A percentile compares a stretch with the other conserved stretches of the same genome.
phyloP scores from a whole-genome alignment of 2,797 vertebrate species.

The Kryptopterus vitreolus region DNA sequence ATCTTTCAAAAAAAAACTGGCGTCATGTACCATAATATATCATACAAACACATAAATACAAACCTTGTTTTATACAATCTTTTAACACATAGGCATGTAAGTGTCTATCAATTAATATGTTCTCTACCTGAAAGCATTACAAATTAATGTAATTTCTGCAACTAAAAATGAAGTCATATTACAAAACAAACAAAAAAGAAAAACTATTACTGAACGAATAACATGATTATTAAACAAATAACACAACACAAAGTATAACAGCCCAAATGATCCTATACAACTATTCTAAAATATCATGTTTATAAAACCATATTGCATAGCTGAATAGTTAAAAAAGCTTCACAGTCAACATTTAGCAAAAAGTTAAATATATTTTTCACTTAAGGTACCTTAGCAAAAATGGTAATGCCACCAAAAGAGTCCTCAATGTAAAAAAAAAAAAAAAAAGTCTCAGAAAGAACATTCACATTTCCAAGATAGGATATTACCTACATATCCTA shows the following conservation, averaged over 20 bases:
- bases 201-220: too few species aligned
- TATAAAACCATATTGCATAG: slow-evolving; percentile 39
- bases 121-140: slow-evolving; percentile 12
- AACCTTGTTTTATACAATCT: slow-evolving; percentile 12
- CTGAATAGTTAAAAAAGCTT: slow-evolving; percentile 23
- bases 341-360: slow-evolving; percentile 40
- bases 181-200: slow-evolving; percentile 7
- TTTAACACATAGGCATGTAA: slow-evolving; percentile 11
- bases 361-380: slow-evolving; percentile 16
- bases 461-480: slow-evolving; percentile 27
- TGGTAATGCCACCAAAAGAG: not conserved
- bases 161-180: slow-evolving; percentile 9
- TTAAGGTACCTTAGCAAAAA: slow-evolving; percentile 35
- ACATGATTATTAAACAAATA: slow-evolving; percentile 14
- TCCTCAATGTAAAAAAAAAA: slow-evolving; percentile 33
- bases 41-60: slow-evolving; percentile 39
- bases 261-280: slow-evolving; percentile 13
- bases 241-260: slow-evolving; percentile 21
- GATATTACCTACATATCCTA: slow-evolving; percentile 8
- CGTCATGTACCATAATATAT: slow-evolving; percentile 29
- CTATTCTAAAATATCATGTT: slow-evolving; percentile 21
- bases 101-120: slow-evolving; percentile 1
- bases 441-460: slow-evolving; percentile 27
- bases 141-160: slow-evolving; percentile 19
- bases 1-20: slow-evolving; percentile 20